Conservation (phyloP, 2,113 vertebrate genomes). For the Colaptes auratus region DNA sequence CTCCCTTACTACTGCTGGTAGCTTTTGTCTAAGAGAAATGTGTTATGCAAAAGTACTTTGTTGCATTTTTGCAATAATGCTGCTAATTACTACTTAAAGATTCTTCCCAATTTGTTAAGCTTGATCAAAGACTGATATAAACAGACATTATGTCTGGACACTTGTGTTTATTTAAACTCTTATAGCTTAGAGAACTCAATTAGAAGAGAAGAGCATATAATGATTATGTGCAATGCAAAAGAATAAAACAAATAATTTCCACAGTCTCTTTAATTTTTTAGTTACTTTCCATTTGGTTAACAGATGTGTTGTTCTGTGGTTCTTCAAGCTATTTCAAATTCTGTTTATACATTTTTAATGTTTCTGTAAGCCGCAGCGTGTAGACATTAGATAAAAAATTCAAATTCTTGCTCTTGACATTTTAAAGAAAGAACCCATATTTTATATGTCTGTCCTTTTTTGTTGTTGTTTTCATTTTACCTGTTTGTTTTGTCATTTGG, state of each 20-base stretch:
- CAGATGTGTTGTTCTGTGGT: slow-evolving; percentile 33
- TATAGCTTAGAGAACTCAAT: slow-evolving; percentile 19
- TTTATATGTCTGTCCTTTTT: neutral
- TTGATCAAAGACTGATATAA: slow-evolving; percentile 55
- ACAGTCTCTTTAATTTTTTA: slow-evolving; percentile 60
- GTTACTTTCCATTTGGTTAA: slow-evolving; percentile 50
- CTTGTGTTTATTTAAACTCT: slow-evolving; percentile 48
- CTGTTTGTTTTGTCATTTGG: neutral
- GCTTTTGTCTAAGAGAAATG: neutral
- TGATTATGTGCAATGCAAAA: neutral
- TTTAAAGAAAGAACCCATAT: neutral
- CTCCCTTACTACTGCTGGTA: neutral
- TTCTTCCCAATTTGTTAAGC: slow-evolving; percentile 21
- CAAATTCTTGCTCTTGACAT: neutral
- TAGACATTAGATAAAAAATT: slow-evolving; percentile 7
- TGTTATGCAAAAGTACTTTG: neutral
- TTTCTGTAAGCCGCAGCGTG: slow-evolving; percentile 27
- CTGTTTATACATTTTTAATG: slow-evolving; percentile 53
- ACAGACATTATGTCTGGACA: slow-evolving; percentile 17
- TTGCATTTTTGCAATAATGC: neutral
- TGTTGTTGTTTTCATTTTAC: neutral
- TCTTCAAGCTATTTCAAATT: slow-evolving; percentile 42
- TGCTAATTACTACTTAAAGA: slow-evolving; percentile 38
- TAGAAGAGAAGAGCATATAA: neutral
- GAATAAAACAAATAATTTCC: slow-evolving; percentile 38